Evolutionary conservation across 2,797 vertebrate genomes (phyloP), one percentile per base, ranked within the genome.

Genomic region (Falco biarmicus): DNA sequence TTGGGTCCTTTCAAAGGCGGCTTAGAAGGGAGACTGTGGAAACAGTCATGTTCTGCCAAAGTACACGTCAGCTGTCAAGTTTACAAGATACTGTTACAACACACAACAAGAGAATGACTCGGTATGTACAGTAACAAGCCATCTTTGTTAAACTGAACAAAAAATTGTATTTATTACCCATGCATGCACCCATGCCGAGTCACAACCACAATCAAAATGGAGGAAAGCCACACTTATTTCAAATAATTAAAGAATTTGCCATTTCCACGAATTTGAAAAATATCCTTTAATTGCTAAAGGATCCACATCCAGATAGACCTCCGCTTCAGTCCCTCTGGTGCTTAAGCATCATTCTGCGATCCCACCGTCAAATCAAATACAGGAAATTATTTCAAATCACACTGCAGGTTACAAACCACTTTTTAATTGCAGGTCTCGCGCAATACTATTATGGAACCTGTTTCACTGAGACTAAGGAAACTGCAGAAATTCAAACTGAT

Each of bases 11-110:
- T 95, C 91, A 95, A 95, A 94, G 68, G 90, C 95, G 76, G 84
- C 64, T 96, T 91, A 78, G 96, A 96, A 93, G 86, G 91, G 87
- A 96, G 87, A 86, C 91, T 91, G 82, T 96, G 78, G 85, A 96
- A 92, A 89, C 45, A 95, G 89, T 45, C 57, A 22, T 18, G 28
- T 73, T 84, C 80, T 97, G 95, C 95, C 96, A 98, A 95, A 96
- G 91, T 63, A 89, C 89, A 96, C 26, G 13, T 65, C 34, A 37
- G 81, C 65, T 87, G 87, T 95, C 95, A 91, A 89, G 83, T 93
- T 89, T 78, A 96, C 88, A 95, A 89, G 94, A 96, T 64, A 91
- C 64, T 61, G 51, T 81, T 92, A 93, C 61, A 95, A 95, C 93
- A 94, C 73, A 86, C 88, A 96, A 96, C 87, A 88, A 82, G 51